phyloP scores from a whole-genome alignment of 2,113 vertebrate genomes.

The human region GRCh38 chr2:195315501-195316000 shows the following conservation, averaged over 20 bases:
- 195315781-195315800: conserved; percentile 62
- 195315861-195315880: conserved; percentile 59
- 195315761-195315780: conserved; percentile 50
- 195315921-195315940: conserved; percentile 46
- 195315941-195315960: conserved; percentile 64
- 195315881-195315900: conserved; percentile 51
- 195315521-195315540: neutral
- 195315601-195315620: neutral
- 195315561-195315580: conserved; percentile 14
- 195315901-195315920: conserved; percentile 70
- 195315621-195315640: neutral
- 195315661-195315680: conserved; percentile 42
- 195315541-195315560: conserved; percentile 31
- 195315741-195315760: conserved; percentile 60
- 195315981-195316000: neutral
- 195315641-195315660: conserved; percentile 25
- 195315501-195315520: neutral
- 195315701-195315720: conserved; percentile 45
- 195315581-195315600: neutral
- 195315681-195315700: neutral
- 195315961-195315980: conserved; percentile 57
- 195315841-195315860: conserved; percentile 55
- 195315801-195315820: conserved; percentile 72
- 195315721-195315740: conserved; percentile 51
- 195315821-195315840: conserved; percentile 56